Base-by-base conservation (phyloP, 2,113 vertebrate genomes). In the Sebastes schlegelii region DNA sequence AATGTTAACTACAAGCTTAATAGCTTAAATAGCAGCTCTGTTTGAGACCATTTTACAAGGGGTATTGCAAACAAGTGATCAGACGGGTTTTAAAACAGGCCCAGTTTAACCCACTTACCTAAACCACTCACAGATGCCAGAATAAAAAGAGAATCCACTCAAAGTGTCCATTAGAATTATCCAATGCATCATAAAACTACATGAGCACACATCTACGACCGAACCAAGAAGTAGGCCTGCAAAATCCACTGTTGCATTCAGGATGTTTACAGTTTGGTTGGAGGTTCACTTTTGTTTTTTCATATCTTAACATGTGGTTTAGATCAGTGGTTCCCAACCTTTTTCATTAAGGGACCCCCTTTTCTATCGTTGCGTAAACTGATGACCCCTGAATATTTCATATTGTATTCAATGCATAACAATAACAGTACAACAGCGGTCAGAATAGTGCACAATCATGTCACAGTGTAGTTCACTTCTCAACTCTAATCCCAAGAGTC, bases 401-500 rank as follows among this genome's bases (percentile, higher is more conserved):
- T 34, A 34, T 34, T 34, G 34, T 34, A 34, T 34, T 34, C 34
- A 34, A 34, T 34, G 34, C 34, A 34, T 34, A 34, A 34, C 34
- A 34, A 34, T 34, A 34, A 34, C 34, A 34, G 34, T 34, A 34
- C 34, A 34, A 34, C 34, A 34, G 34, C 4, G 34, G 34, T 34
- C 34, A 34, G 34, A 77, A 80, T 70, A 72, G 61, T 68, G 23
- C 13, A 8, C 65, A 34, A 34, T 34, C 34, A 26, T 26, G 74
- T 34, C 46, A 70, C 65, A 19, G 52, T 10, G 70, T 3, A 76
- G 61, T 51, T 45, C 67, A 57, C 62, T n/a, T 79, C 67, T 72
- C 63, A 67, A 79, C 43, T 64, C 65, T 84, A 77, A 79, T 86
- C 84, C 77, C 74, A 14, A 65, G 63, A 69, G 60, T 84, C 70